Evolutionary conservation across 1,140 invertebrate species (phyloP).

Genomic region (Diorhabda sublineata): DNA sequence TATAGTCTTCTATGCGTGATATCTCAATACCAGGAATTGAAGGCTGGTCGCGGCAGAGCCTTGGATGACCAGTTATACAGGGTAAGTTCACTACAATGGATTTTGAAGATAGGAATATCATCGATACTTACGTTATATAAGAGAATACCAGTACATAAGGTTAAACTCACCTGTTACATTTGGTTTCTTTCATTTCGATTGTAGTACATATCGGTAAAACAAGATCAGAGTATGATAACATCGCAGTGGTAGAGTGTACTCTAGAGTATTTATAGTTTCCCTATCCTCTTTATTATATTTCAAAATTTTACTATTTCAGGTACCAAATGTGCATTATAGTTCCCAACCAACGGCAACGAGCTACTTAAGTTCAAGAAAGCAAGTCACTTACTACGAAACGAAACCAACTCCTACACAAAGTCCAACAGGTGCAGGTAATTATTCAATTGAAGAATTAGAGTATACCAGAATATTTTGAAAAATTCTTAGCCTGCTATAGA

Average conservation of each 20-base stretch:
- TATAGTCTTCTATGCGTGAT: conserved; percentile 75
- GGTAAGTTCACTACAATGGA: conserved; percentile 26
- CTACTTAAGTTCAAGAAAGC: conserved; percentile 40
- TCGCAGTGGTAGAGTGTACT: too few species aligned
- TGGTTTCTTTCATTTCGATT: too few species aligned
- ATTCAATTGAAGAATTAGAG: not conserved
- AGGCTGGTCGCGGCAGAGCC: conserved; percentile 66
- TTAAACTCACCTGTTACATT: too few species aligned
- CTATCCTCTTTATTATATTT: too few species aligned
- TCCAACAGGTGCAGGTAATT: conserved; percentile 32
- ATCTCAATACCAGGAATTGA: conserved; percentile 77
- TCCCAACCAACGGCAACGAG: conserved; percentile 45
- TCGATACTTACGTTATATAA: not conserved
- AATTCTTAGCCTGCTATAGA: too few species aligned
- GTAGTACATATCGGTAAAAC: too few species aligned
- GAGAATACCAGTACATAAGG: not conserved
- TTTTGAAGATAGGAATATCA: too few species aligned
- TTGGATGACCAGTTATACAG: conserved; percentile 51
- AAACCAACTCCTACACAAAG: conserved; percentile 44
- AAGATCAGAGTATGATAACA: too few species aligned
- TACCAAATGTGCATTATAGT: conserved; percentile 45
- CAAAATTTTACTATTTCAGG: conserved; percentile 28
- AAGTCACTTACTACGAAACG: conserved; percentile 40
- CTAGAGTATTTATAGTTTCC: too few species aligned
- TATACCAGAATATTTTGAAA: not conserved